Evolutionary conservation across 2,797 vertebrate genomes (phyloP).

Genomic region (Phrynocephalus vlangalii): DNA sequence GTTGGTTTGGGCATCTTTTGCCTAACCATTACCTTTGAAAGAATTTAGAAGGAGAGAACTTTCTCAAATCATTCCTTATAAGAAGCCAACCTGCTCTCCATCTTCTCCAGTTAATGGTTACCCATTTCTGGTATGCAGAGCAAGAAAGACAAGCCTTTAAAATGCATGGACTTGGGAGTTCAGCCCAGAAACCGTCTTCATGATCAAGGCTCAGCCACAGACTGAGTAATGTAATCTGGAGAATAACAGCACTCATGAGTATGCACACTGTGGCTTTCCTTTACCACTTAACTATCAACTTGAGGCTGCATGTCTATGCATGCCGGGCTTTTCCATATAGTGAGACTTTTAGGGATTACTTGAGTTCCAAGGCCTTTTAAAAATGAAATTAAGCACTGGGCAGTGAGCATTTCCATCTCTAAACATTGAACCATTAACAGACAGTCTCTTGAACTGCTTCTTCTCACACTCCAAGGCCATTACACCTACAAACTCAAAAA

Average conservation of each 20-base stretch:
- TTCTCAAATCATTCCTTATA: neutral
- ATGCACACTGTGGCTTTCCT: neutral
- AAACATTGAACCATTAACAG: neutral
- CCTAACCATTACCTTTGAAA: neutral
- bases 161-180: neutral
- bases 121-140: neutral
- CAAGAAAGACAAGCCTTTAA: neutral
- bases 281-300: neutral
- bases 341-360: neutral
- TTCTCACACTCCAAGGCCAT: neutral
- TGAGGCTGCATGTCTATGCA: neutral
- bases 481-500: neutral
- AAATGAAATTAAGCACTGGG: neutral
- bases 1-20: too few relatives aligned
- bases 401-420: neutral
- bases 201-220: neutral
- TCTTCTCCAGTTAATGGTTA: neutral
- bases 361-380: neutral
- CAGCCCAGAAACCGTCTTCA: neutral
- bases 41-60: neutral
- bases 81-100: neutral
- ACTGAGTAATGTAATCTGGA: neutral
- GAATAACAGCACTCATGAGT: neutral
- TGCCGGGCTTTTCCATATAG: neutral
- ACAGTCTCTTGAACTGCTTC: neutral